These are phyloP conservation scores for Oreotrochilus melanogaster DNA, from an alignment of 2,113 vertebrate genomes.

Conservation along the genomic window DNA sequence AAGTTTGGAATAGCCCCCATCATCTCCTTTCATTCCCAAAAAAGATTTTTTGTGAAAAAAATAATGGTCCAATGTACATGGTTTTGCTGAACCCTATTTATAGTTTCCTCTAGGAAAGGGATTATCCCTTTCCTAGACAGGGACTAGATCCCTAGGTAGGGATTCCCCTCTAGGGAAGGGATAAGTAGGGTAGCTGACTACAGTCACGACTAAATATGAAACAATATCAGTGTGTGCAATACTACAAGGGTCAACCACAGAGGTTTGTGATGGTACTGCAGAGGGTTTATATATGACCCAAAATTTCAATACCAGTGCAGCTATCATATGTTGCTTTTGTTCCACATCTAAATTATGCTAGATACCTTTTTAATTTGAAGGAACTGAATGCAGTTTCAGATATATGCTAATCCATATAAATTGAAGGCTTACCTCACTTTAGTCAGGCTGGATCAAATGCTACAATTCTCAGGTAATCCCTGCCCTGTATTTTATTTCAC, in stretches of 20 bases:
- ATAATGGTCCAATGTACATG: neutral
- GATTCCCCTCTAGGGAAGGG: too few relatives aligned
- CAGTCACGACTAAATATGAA: neutral
- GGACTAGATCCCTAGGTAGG: too few relatives aligned
- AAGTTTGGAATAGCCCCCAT: neutral
- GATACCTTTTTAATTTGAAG: neutral
- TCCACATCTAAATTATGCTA: neutral
- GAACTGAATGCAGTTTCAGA: neutral
- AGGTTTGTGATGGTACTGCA: neutral
- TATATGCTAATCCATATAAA: neutral
- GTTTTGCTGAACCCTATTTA: neutral
- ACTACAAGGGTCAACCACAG: neutral
- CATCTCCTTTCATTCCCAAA: neutral
- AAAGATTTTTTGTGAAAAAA: neutral
- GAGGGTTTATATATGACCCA: neutral
- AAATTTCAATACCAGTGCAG: neutral
- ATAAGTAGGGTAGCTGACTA: neutral
- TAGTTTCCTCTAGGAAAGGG: neutral
- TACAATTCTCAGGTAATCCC: neutral
- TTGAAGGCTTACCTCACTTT: neutral
- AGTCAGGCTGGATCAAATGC: neutral
- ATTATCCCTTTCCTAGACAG: neutral
- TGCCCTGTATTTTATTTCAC: neutral
- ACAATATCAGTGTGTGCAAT: neutral
- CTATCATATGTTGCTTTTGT: neutral